These are phyloP conservation scores for Montifringilla adamsi DNA, from an alignment of 2,113 vertebrate species.

Conservation along the genomic window DNA sequence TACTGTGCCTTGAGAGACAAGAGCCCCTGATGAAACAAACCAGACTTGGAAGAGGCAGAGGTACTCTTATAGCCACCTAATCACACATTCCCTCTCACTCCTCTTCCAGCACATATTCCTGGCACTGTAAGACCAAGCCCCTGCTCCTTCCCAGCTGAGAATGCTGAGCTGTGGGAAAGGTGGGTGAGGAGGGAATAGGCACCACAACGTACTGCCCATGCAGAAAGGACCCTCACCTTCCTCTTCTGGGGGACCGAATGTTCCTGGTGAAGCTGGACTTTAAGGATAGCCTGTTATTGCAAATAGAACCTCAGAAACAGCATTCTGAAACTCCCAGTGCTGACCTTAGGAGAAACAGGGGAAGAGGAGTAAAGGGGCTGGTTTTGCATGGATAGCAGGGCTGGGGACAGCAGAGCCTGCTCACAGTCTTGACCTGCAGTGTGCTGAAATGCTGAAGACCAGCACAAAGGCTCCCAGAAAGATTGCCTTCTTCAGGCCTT, in stretches of 20 bases:
- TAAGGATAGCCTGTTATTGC: neutral
- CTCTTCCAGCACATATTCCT: neutral
- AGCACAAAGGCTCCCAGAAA: neutral
- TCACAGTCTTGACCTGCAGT: rapidly evolving
- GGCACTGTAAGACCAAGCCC: neutral
- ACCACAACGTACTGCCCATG: neutral
- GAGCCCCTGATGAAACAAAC: rapidly evolving
- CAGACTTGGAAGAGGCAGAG: neutral
- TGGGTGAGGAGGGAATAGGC: neutral
- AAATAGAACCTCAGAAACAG: neutral
- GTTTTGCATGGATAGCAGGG: rapidly evolving
- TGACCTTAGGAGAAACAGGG: neutral
- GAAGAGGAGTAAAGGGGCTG: neutral
- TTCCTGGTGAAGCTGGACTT: neutral
- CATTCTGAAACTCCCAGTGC: neutral
- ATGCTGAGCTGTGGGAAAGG: neutral
- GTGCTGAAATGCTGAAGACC: neutral
- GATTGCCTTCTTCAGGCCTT: neutral
- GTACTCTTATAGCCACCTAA: neutral
- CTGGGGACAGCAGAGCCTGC: neutral
- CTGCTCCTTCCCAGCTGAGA: neutral
- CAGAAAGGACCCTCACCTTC: neutral
- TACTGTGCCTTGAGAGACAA: neutral
- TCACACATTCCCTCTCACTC: neutral
- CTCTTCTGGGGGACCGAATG: neutral